Evolutionary conservation across 2,888 invertebrate species (phyloP).

Genomic region (Linyphia triangularis): DNA sequence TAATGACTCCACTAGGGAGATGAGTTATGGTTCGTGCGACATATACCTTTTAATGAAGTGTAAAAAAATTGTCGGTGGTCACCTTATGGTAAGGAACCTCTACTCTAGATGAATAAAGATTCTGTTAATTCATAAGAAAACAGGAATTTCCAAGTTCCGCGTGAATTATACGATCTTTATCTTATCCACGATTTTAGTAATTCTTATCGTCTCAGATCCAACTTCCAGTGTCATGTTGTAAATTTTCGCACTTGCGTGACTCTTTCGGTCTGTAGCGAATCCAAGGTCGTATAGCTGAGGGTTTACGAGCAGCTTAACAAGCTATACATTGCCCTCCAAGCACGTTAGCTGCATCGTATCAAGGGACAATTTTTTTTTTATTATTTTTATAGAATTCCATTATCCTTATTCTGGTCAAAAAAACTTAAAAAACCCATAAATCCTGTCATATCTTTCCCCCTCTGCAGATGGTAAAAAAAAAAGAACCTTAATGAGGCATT

Average conservation of each 20-base stretch:
- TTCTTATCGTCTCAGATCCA: conserved; percentile 19
- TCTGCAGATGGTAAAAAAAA: conserved; percentile 25
- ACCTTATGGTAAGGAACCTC: too few species aligned
- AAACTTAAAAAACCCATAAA: conserved; percentile 40
- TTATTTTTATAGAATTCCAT: conserved; percentile 42
- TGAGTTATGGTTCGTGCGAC: too few species aligned
- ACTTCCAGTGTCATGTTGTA: conserved; percentile 25
- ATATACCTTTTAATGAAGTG: too few species aligned
- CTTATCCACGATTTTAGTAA: conserved; percentile 23
- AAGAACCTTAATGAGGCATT: conserved; percentile 57
- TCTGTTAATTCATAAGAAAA: conserved; percentile 1
- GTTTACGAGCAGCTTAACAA: conserved; percentile 48
- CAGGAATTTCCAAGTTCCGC: background rate
- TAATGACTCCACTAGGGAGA: too few species aligned
- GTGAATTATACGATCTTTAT: conserved; percentile 30
- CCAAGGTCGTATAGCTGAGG: conserved; percentile 19
- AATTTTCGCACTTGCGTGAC: conserved; percentile 58
- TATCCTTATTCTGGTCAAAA: conserved; percentile 32
- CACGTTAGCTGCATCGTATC: conserved; percentile 23
- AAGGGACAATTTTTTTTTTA: background rate
- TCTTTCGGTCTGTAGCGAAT: background rate
- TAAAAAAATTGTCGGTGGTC: too few species aligned
- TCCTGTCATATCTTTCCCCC: conserved; percentile 31
- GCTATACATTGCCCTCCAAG: conserved; percentile 23
- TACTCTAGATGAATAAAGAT: too few species aligned